phyloP scores from a whole-genome alignment of 2,888 invertebrate genomes.

The Heliconius erato region DNA sequence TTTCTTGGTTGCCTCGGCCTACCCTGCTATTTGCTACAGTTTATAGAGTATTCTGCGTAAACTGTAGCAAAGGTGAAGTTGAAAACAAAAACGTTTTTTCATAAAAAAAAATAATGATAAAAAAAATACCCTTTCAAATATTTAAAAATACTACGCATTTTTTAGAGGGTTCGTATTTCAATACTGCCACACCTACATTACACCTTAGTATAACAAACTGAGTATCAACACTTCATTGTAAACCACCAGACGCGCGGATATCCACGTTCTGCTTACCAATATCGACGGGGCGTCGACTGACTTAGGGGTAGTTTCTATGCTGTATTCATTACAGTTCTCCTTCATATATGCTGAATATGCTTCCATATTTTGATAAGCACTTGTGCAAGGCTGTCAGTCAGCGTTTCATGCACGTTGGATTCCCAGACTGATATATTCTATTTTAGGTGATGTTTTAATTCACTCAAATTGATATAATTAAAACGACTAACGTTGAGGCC shows the following conservation, averaged over 20 bases:
- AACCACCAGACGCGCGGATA: constrained; percentile 9
- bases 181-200: not conserved
- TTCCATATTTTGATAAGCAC: constrained; percentile 6
- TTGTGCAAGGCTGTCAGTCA: not conserved
- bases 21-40: too few relatives aligned
- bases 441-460: constrained; percentile 6
- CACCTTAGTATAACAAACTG: not conserved
- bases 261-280: constrained; percentile 12
- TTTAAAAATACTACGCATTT: not conserved
- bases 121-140: too few relatives aligned
- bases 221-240: constrained; percentile 16
- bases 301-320: constrained; percentile 12
- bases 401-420: not conserved
- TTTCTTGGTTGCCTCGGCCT: not conserved
- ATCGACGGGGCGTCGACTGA: not conserved
- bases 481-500: not conserved
- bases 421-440: not conserved
- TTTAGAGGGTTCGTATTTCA: not conserved
- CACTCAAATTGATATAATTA: not conserved
- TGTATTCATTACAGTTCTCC: constrained; percentile 8
- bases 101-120: too few relatives aligned
- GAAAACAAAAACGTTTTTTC: too few relatives aligned
- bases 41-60: too few relatives aligned
- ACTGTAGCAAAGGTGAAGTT: too few relatives aligned
- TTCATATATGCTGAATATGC: constrained; percentile 18